phyloP scores from a whole-genome alignment of 1,140 invertebrate genomes.

The Pectinophora gossypiella region DNA sequence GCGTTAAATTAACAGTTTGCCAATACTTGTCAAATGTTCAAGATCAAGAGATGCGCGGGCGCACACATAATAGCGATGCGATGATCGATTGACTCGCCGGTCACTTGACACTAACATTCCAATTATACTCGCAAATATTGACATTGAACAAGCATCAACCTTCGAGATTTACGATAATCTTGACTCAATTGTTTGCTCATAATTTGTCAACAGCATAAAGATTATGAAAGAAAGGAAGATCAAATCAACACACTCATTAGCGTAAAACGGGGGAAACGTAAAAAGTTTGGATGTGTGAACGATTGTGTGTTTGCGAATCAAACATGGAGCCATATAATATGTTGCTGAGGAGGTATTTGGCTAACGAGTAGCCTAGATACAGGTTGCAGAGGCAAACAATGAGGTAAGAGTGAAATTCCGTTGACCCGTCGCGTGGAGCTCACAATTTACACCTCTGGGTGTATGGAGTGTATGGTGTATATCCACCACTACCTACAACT shows the following conservation, averaged over 20 bases:
- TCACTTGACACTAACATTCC: neutral
- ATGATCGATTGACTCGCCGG: neutral
- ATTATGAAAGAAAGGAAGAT: no score
- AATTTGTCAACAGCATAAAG: conserved; percentile 20
- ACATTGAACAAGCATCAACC: conserved; percentile 7
- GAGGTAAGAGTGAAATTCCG: conserved; percentile 55
- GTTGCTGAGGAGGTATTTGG: conserved; percentile 15
- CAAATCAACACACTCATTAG: no score
- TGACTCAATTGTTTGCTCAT: conserved; percentile 6
- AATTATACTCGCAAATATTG: neutral
- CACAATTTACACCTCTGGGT: conserved; percentile 57
- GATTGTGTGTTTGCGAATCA: neutral
- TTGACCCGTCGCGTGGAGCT: conserved; percentile 10
- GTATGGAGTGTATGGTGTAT: no score
- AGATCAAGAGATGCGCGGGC: neutral
- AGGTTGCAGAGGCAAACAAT: conserved; percentile 43
- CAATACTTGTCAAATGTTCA: neutral
- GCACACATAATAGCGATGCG: neutral
- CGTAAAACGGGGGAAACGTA: neutral
- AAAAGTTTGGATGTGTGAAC: neutral
- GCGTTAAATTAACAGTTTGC: no score
- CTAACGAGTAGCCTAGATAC: conserved; percentile 30
- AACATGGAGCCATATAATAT: neutral
- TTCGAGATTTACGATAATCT: neutral
- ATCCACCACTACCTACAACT: no score